Evolutionary conservation across 2,797 vertebrate genomes (phyloP), one percentile per base, ranked within the genome.

Genomic region (Syngnathus rostellatus): DNA sequence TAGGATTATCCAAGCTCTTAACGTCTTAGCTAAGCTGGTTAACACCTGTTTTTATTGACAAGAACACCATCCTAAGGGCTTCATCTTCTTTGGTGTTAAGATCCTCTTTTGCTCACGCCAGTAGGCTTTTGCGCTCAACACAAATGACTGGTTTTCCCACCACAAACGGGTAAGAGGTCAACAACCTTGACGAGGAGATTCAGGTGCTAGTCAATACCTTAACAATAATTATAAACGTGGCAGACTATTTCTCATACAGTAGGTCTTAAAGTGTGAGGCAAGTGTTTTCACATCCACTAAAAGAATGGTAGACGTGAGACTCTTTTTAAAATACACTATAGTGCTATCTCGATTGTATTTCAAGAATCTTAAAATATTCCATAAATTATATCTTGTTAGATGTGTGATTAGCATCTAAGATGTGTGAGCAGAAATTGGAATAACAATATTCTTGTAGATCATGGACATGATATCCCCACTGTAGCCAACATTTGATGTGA

Each of bases 21-120:
- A 89, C 86, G 86, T 89, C 80, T 90, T 82, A 82, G 81, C 83
- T 90, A 87, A 90, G 82, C 89, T 89, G 85, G 84, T 90, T 90
- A 91, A 90, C 90, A 90, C 89, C 86, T 91, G 89, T 89, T 91
- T 91, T 88, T 90, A 91, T 91, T 91, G 90, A 91, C 87, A 88
- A 71, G 77, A 86, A 79, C 76, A 74, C 73, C 82, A 84, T 85
- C 74, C 67, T 54, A 64, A 69, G 68, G 64, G 46, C 69, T 73
- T 71, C 48, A 25, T 80, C 81, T 78, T 81, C 77, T 63, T 58
- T 63, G 72, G 74, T 73, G 83, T 85, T 75, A 83, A 75, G 82
- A 80, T 85, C 68, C 73, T 69, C 75, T 75, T 69, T 67, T 60
- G 68, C 70, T 74, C 72, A 74, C 70, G 72, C 55, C 64, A 51